Percentiles rank a stretch among this genome's conserved stretches.
These are phyloP conservation scores for Hololepta plana DNA, from an alignment of 2,888 invertebrate genomes.

Conservation along the genomic window DNA sequence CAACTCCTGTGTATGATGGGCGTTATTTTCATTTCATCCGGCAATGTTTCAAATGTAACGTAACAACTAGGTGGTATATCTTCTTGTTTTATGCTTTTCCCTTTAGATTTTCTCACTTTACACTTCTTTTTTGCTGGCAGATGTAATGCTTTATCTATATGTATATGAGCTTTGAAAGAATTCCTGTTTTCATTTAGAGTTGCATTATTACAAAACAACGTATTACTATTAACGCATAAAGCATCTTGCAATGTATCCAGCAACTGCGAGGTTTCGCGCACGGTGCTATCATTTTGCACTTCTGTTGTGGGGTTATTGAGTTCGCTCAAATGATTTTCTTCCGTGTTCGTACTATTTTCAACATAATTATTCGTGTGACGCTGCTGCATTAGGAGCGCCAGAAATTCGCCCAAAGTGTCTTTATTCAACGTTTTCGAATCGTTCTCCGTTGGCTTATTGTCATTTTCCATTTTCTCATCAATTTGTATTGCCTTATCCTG, in stretches of 20 bases:
- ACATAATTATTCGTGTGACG: conserved; percentile 13
- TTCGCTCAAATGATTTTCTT: too few species aligned
- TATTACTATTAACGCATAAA: conserved; percentile 13
- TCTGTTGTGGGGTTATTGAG: conserved; percentile 3
- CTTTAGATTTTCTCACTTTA: conserved; percentile 20
- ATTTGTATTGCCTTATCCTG: conserved; percentile 9
- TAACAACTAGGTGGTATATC: conserved; percentile 38
- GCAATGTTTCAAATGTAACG: conserved; percentile 36
- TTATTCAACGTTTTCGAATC: conserved; percentile 9
- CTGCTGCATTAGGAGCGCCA: conserved; percentile 15
- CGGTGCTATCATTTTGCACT: conserved; percentile 4
- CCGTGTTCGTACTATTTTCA: conserved; percentile 20
- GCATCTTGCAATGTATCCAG: conserved; percentile 24
- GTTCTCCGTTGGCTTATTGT: conserved; percentile 1
- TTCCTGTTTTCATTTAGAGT: conserved; percentile 3
- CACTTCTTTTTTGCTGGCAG: conserved; percentile 28
- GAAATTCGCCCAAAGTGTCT: conserved; percentile 14
- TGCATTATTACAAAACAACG: conserved; percentile 3
- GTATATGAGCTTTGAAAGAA: conserved; percentile 30
- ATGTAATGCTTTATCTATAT: conserved; percentile 37
- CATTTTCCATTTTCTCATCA: conserved; percentile 9
- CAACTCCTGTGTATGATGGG: conserved; percentile 31
- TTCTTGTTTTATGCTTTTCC: conserved; percentile 17
- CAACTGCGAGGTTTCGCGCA: conserved; percentile 14
- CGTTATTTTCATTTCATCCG: conserved; percentile 24